Percentiles rank a stretch among this genome's conserved stretches.
Conservation (phyloP, 2,113 vertebrate species). For the Mungos mungo region DNA sequence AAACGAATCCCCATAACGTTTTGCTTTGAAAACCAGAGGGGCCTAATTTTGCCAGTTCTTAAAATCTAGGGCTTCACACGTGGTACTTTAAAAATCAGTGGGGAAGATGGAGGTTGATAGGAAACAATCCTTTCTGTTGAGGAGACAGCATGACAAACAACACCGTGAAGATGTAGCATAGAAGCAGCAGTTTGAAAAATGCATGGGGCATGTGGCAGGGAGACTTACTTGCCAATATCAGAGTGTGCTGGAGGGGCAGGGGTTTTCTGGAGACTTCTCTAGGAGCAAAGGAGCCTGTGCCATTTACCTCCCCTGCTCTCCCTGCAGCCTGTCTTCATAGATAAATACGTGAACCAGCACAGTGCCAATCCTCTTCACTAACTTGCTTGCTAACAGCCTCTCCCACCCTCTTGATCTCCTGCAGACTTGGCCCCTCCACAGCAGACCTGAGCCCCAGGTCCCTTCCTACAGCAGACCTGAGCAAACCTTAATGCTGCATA, state of each 20-base stretch:
- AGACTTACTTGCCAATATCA: not conserved
- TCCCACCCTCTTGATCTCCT: not conserved
- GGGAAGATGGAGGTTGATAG: not conserved
- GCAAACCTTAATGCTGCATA: not conserved
- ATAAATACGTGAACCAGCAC: too few relatives aligned
- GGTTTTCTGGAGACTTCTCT: not conserved
- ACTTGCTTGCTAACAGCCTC: not conserved
- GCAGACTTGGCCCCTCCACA: not conserved
- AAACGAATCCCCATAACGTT: not conserved
- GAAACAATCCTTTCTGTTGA: not conserved
- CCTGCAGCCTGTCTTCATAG: not conserved
- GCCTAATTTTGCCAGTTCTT: not conserved
- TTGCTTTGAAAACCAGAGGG: not conserved
- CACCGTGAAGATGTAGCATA: not conserved
- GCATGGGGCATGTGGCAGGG: not conserved
- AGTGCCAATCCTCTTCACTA: too few relatives aligned
- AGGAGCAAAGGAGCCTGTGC: not conserved
- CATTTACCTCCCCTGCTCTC: not conserved
- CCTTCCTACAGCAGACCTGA: not conserved
- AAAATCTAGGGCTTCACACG: not conserved
- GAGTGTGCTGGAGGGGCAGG: not conserved
- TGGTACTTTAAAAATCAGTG: not conserved
- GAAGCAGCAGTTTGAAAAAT: not conserved
- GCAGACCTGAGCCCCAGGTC: not conserved
- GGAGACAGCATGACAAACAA: not conserved